Base-by-base conservation (phyloP, 2,888 invertebrate genomes). In the Cerastis leucographa region DNA sequence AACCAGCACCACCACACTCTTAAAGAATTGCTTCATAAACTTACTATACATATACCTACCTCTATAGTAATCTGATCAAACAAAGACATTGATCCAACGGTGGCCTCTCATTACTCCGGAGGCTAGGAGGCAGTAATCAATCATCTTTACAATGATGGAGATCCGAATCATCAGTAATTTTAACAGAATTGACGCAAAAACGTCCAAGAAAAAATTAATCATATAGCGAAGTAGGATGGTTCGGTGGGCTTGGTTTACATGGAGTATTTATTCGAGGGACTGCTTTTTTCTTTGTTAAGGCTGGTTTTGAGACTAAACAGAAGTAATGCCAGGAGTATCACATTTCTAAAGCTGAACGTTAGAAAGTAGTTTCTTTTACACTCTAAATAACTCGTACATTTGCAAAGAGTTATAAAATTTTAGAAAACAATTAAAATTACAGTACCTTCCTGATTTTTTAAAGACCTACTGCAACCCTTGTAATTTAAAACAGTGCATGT, bases 141-240 rank as follows among this genome's bases (percentile, higher is more conserved):
- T 89, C 81, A 85, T 74, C 61, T 68, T 78, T 71, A 85, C 68
- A 82, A 77, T 72, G 74, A 74, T 75, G 82, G 74, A 78, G 78
- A 74, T 67, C 54, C 80, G 72, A 84, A 84, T 89, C 83, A 75
- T 84, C 87, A 87, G 80, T 84, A 80, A 87, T 88, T 86, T 87
- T 65, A 79, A 83, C 74, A 59, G 80, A 76, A 85, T 84, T 87
- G 84, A 81, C 76, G 87, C 87, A 89, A 89, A 89, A 89, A 89
- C 81, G 51, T 61, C 42, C 35, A 64, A 59, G 74, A 75, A 87
- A 85, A 86, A 87, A 82, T 72, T 81, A 86, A 88, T 83, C 78
- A 89, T 82, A 89, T 65, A 70, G 73, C 68, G 12, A 83, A 74
- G 77, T 79, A 74, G 71, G 64, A 80, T 42, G 61, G 59, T 22